Evolutionary conservation across 2,797 vertebrate species (phyloP), one percentile per base, ranked within the genome.

Genomic region (Sebastes taczanowskii): DNA sequence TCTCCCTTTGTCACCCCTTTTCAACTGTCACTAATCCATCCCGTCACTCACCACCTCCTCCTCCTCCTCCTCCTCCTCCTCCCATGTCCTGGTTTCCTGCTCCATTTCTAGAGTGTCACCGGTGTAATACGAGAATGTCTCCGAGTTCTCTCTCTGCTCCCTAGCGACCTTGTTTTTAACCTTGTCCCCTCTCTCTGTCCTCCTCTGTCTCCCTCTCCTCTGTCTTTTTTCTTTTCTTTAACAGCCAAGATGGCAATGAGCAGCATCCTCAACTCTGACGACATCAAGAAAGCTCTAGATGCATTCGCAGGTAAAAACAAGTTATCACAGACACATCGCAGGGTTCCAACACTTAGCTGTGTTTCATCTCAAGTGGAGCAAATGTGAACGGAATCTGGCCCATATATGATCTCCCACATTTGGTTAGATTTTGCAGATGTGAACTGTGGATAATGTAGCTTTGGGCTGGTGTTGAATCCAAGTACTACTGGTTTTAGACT

Each of bases 211-310:
- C 30, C 32, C 46, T 78, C 35, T 58, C 6, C 20, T 11, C 65
- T 76, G 3, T 71, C 22, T 65, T 27, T 16, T 27, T 16, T 2
- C 60, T 58, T 74, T 53, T 9, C 25, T 79, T 60, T 58, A 83
- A 82, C 88, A 93, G 93, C 80, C 61, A 86, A 96, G 95, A 99
- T 99, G 98, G 94, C 97, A 88, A 99, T 99, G 97, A 97, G 94
- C 94, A 97, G 97, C 91, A 95, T 99, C 92, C 97, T 99, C 94
- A 95, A 85, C 89, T 88, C 93, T 75, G 97, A 97, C 76, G 97
- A 99, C 94, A 98, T 99, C 96, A 97, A 97, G 96, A 98, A 97
- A 94, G 97, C 97, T 74, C 91, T 99, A 71, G 96, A 95, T 86
- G 96, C 97, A 92, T 99, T 97, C 93, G 91, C 96, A 95, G 97